Percentiles rank a stretch among this genome's conserved stretches.
phyloP scores from a whole-genome alignment of 1,140 invertebrate genomes.

The Schlechtendalia chinensis region DNA sequence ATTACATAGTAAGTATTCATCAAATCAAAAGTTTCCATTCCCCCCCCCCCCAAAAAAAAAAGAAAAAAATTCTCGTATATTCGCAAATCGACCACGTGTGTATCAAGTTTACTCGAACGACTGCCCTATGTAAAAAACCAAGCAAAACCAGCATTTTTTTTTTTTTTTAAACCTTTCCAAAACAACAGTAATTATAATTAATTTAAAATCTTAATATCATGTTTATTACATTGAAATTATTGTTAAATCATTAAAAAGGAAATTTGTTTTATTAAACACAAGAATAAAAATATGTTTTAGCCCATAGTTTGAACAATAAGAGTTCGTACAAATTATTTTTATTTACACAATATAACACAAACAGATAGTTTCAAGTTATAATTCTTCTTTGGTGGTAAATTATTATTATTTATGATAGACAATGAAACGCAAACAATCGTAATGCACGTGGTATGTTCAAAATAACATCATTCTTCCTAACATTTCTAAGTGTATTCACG shows the following conservation, averaged over 20 bases:
- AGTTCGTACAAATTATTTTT: background rate
- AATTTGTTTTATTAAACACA: too few relatives aligned
- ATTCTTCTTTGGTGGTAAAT: background rate
- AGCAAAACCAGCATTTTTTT: too few relatives aligned
- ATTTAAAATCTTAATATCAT: background rate
- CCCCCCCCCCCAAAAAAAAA: too few relatives aligned
- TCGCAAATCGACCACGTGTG: too few relatives aligned
- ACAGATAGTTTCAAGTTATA: background rate
- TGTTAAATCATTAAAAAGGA: background rate
- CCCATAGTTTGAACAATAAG: background rate
- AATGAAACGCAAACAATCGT: background rate
- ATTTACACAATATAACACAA: background rate
- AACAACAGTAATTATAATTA: background rate
- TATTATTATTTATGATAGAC: background rate
- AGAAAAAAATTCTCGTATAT: too few relatives aligned
- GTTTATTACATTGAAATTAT: background rate
- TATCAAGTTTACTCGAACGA: too few relatives aligned
- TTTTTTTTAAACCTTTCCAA: too few relatives aligned
- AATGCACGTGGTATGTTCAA: background rate
- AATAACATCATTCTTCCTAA: background rate
- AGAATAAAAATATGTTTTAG: too few relatives aligned
- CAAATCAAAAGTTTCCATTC: too few relatives aligned
- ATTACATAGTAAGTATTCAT: too few relatives aligned
- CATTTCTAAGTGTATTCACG: background rate
- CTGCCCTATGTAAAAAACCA: too few relatives aligned